Evolutionary conservation across 2,797 vertebrate genomes (phyloP), one percentile per base, ranked within the genome.

Genomic region (Huso huso): DNA sequence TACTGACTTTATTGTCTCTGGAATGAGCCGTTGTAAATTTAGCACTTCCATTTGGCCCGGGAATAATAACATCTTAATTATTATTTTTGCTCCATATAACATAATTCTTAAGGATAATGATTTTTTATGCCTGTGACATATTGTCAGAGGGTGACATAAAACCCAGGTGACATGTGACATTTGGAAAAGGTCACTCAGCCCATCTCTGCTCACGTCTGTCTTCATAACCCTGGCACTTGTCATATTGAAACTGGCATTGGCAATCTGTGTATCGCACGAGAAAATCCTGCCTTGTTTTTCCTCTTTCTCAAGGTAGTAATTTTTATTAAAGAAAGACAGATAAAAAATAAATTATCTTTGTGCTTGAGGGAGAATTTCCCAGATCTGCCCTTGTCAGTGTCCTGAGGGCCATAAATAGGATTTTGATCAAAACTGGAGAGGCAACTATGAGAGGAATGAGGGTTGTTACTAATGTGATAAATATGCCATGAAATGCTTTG

Each of bases 161-260:
- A 92, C 89, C 90, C 90, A 93, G 84, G 94, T 95, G 92, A 91
- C 93, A 94, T 93, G 91, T 91, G 89, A 92, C 95, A 96, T 98
- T 98, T 94, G 92, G 88, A 89, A 97, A 98, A 98, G 93, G 94
- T 97, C 95, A 95, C 84, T 89, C 91, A 89, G 79, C 86, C 92
- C 88, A 89, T 94, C 90, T 85, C 74, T 13, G 78, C 66, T 84
- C 81, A 70, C 62, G 71, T 84, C 83, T 76, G 79, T 83, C 85
- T 86, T 84, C 81, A 79, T 81, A 78, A 78, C 76, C 82, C 79
- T 86, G 87, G 83, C 85, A 87, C 82, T 82, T 84, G 78, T 88
- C 84, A 87, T 88, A 89, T 88, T 86, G 83, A 82, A 72, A 75
- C 80, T 84, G 83, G 85, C 84, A 77, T 83, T 72, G 76, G 80